phyloP scores from a whole-genome alignment of 2,888 invertebrate genomes.

The Sisyra nigra region DNA sequence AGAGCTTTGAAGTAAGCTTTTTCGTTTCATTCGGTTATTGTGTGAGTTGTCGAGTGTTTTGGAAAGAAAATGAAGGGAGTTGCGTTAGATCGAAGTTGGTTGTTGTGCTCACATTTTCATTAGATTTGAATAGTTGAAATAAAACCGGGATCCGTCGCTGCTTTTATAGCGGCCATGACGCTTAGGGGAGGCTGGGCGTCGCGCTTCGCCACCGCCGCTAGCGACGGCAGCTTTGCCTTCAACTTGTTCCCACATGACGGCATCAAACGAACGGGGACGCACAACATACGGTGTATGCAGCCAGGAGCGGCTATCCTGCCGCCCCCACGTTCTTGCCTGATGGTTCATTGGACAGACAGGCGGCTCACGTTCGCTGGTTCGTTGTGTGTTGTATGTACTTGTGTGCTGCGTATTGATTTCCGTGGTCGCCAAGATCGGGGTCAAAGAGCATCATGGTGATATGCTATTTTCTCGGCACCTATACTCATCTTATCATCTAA shows the following conservation, averaged over 20 bases:
- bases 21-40: too few species aligned
- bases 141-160: too few species aligned
- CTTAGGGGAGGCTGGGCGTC: too few species aligned
- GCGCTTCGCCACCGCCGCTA: conserved; percentile 15
- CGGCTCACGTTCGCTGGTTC: neutral
- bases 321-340: neutral
- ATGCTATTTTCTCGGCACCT: neutral
- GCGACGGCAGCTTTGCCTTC: conserved; percentile 21
- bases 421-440: conserved; percentile 26
- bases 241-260: conserved; percentile 4
- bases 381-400: neutral
- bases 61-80: too few species aligned
- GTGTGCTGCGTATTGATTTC: conserved; percentile 23
- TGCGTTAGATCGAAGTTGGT: too few species aligned
- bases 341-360: neutral
- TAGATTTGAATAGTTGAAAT: too few species aligned
- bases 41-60: too few species aligned
- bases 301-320: neutral
- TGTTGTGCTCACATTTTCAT: too few species aligned
- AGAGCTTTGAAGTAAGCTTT: too few species aligned
- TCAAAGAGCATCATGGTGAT: conserved; percentile 24
- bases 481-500: too few species aligned
- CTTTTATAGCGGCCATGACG: too few species aligned
- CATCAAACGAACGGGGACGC: neutral
- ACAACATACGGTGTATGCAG: conserved; percentile 1